Base-by-base conservation (phyloP, 2,113 vertebrate genomes). In the Crotalus horridus region DNA sequence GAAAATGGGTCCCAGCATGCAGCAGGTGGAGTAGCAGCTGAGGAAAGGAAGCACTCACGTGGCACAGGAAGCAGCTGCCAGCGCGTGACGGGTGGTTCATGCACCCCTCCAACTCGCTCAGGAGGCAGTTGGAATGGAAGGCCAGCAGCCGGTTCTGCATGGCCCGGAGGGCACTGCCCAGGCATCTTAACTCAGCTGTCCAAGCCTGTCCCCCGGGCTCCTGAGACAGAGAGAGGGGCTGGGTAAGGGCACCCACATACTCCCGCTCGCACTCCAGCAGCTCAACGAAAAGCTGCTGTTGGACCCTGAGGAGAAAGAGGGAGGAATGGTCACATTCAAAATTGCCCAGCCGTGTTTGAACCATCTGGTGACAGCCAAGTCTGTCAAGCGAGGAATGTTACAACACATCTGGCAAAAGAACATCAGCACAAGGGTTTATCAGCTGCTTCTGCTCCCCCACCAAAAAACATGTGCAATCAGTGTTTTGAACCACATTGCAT, bases 1-100 rank as follows among this genome's bases (percentile, higher is more conserved):
- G 51, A 24, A 92, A 90, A 85, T 54, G 58, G 24, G 53, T 29
- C 53, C 23, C 61, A n/a, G 39, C 51, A 58, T 86, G 58, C 89
- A 64, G 33, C 11, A 21, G 51, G 9, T 4, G 15, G 23, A 53
- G 85, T 5, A 21, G 51, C 46, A 61, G 2, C 33, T 54, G 11
- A 10, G 13, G 26, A 58, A 43, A 55, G 54, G n/a, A 43, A 89
- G 48, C 55, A 95, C 98, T 97, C 94, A 99, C 99, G 0, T 98
- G 98, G 97, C 98, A 98, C 93, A 98, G 98, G 97, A 99, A 99
- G 96, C 98, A 98, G 96, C 98, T 98, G 43, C 98, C 98, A 1
- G 98, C 98, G 81, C 98, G 96, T 88, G 99, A 96, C 0, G 98
- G 98, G 91, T 98, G 98, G 86, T 97, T 95, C 0, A 98, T 95